phyloP scores from a whole-genome alignment of 2,113 vertebrate genomes.

The Megalops atlanticus region DNA sequence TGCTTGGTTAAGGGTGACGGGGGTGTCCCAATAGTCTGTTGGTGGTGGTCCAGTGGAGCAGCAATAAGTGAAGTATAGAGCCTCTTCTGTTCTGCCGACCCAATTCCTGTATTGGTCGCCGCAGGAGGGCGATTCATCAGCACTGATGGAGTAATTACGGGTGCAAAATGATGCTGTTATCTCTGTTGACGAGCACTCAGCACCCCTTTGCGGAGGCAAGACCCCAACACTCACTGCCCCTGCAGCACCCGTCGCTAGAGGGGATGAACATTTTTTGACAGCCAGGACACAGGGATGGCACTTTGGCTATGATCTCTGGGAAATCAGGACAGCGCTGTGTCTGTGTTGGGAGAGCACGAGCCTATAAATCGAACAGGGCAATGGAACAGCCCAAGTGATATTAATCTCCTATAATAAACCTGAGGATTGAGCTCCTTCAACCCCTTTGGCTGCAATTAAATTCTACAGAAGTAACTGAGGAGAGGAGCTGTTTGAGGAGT shows the following conservation, averaged over 20 bases:
- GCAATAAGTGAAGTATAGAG: too few relatives aligned
- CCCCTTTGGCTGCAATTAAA: not conserved
- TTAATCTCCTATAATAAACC: not conserved
- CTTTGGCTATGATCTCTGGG: too few relatives aligned
- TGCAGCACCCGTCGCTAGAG: too few relatives aligned
- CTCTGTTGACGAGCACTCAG: not conserved
- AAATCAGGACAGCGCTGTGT: too few relatives aligned
- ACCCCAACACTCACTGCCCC: not conserved
- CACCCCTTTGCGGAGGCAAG: not conserved
- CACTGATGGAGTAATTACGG: not conserved
- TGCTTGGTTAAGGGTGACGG: too few relatives aligned
- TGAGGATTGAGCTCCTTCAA: not conserved
- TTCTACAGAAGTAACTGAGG: not conserved
- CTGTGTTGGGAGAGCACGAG: not conserved
- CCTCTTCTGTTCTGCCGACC: not conserved
- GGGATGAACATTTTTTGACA: too few relatives aligned
- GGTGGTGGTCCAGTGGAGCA: too few relatives aligned
- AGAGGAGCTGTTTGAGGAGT: not conserved
- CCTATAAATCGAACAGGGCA: not conserved
- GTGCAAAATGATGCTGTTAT: not conserved
- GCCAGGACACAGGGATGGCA: too few relatives aligned
- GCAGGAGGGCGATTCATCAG: not conserved
- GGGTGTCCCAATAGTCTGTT: too few relatives aligned
- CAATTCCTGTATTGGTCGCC: not conserved
- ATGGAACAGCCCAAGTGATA: not conserved